Evolutionary conservation across 1,140 invertebrate genomes (phyloP), one percentile per base, ranked within the genome.

Genomic region (Megathymus violae): DNA sequence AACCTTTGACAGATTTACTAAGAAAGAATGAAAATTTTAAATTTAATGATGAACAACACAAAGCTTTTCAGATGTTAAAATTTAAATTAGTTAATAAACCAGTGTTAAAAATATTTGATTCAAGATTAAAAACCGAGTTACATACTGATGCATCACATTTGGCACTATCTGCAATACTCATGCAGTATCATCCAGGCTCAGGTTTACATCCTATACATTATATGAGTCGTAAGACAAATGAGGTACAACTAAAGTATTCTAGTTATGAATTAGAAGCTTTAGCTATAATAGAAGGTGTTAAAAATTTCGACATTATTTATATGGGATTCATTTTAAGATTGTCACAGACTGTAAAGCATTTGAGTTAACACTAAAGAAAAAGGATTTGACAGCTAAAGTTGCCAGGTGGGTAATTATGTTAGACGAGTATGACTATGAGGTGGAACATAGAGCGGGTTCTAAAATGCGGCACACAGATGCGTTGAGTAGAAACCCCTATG

Each of bases 311-410:
- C 16, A 68, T 13, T 92, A 92, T 44, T 48, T 92, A 0, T 50
- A 31, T 41, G 74, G 74, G 6, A 71, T 70, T 51, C 50, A 85
- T 9, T 92, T 92, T 61, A 82, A 88, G 54, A 88, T 93, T n/a
- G 69, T 83, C 16, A 85, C 77, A 13, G 85, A 84, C 64, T 89
- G 82, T 59, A n/a, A 65, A 44, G 83, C 87, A 4, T 84, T 91
- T 47, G 31, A 76, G 16, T 64, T 77, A 52, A 91, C 88, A 1
- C 51, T 92, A 15, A 67, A 69, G 10, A 91, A 90, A 7, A 50
- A 46, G 17, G 43, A 46, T 1, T 11, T 46, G 5, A 19, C 17
- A 3, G 10, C 43, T 1, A 19, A 22, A 11, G 43, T 46, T 0
- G 16, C 43, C 0, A 0, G 43, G 11, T 46, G 43, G 43, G 16